Conservation (phyloP, 2,888 invertebrate genomes). For the Oxytorus armatus region DNA sequence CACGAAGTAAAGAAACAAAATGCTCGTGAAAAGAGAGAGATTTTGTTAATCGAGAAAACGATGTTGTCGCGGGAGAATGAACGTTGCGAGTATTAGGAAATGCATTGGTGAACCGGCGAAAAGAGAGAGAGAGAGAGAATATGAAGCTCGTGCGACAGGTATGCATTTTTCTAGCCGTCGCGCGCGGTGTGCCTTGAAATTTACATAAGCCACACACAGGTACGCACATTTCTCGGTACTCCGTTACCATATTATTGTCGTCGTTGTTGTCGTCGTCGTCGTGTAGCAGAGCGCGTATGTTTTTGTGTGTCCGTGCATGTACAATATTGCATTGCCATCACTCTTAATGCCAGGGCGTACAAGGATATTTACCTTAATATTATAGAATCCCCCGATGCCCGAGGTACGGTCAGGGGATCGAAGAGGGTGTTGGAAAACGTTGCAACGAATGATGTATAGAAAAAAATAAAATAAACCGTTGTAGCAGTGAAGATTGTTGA, state of each 20-base stretch:
- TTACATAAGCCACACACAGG: constrained; percentile 78
- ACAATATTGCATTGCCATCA: constrained; percentile 77
- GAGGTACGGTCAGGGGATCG: constrained; percentile 27
- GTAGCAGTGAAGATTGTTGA: not conserved
- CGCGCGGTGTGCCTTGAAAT: constrained; percentile 78
- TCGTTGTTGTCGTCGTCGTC: constrained; percentile 73
- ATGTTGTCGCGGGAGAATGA: not conserved
- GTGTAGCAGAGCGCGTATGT: constrained; percentile 43
- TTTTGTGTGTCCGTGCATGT: constrained; percentile 67
- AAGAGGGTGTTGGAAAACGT: constrained; percentile 15
- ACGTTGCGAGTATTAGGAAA: not conserved
- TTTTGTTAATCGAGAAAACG: too few relatives aligned
- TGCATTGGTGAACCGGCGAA: not conserved
- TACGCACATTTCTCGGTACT: constrained; percentile 61
- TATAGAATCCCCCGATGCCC: constrained; percentile 73
- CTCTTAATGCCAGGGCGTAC: constrained; percentile 80
- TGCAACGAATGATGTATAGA: too few relatives aligned
- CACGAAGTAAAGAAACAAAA: too few relatives aligned
- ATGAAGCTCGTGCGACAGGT: constrained; percentile 76
- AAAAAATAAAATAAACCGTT: constrained; percentile 16
- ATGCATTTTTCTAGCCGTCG: constrained; percentile 78
- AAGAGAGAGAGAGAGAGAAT: constrained; percentile 60
- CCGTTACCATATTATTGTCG: constrained; percentile 76
- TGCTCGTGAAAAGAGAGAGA: too few relatives aligned
- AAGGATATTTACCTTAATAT: constrained; percentile 82